phyloP scores from a whole-genome alignment of 2,888 invertebrate genomes.

The Philopedon plagiatum region DNA sequence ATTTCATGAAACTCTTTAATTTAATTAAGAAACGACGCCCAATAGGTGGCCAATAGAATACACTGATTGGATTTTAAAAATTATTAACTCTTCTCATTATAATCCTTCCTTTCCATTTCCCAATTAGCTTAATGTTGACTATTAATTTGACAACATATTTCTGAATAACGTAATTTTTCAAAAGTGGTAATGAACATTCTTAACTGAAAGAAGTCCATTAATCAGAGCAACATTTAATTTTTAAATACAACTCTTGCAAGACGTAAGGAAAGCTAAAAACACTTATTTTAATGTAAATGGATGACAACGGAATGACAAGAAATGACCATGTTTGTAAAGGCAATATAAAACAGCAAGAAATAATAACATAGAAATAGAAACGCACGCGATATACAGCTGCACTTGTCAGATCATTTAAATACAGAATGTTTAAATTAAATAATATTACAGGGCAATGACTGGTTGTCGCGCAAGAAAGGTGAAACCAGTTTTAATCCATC shows the following conservation, averaged over 20 bases:
- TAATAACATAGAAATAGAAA: constrained; percentile 54
- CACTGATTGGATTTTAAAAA: neutral
- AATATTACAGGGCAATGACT: constrained; percentile 66
- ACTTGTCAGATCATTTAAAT: constrained; percentile 65
- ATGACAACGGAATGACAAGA: constrained; percentile 57
- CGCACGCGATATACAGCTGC: constrained; percentile 56
- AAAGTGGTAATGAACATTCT: constrained; percentile 10
- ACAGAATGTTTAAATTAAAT: constrained; percentile 65
- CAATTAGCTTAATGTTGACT: constrained; percentile 14
- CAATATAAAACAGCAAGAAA: constrained; percentile 43
- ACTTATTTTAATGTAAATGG: constrained; percentile 43
- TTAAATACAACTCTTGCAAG: constrained; percentile 4
- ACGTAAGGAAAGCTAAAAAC: constrained; percentile 35
- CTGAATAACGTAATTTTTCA: constrained; percentile 7
- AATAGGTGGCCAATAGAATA: neutral
- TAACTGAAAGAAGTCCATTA: constrained; percentile 4
- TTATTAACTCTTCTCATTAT: neutral
- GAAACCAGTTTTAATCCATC: constrained; percentile 64
- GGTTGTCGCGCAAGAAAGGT: constrained; percentile 59
- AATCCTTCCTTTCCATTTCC: neutral
- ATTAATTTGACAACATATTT: constrained; percentile 17
- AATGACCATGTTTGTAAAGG: constrained; percentile 57
- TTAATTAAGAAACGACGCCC: neutral
- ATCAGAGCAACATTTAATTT: constrained; percentile 8
- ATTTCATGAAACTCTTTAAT: neutral